Evolutionary conservation across 2,888 invertebrate genomes (phyloP), one percentile per base, ranked within the genome.

Genomic region (Falcaria lacertinaria): DNA sequence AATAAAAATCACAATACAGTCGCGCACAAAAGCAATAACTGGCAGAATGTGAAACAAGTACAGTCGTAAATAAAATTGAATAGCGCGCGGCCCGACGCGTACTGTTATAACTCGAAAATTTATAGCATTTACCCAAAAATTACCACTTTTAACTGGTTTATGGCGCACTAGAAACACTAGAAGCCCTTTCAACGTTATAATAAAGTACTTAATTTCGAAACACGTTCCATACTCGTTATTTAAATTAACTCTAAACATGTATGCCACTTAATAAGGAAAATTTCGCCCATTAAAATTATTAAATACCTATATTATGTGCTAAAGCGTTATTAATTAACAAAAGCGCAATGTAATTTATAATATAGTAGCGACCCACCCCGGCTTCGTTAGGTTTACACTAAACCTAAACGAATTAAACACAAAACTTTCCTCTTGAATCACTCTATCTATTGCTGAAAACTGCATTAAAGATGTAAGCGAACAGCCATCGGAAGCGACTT

Each of bases 31-130:
- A 84, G 76, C 83, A 81, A 80, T 77, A 78, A 76, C 74, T 69
- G 63, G 64, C 81, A 80, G 84, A 76, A 80, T 80, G 77, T 83
- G 83, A 85, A 82, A 81, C 83, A 80, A 87, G 87, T 86, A 80
- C 75, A 78, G 80, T 82, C 85, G 78, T 88, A 87, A 87, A 88
- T 85, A 87, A 85, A 84, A 81, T 69, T 65, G 79, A 83, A 85
- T 81, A 85, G 84, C 85, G 74, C 79, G 71, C 73, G 66, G 70
- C 67, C 74, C 77, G 78, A 81, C 77, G 74, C 74, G 66, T 71
- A 77, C 78, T 77, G 80, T 80, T 82, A 80, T 82, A 83, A 76
- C 71, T 71, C 69, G 64, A 64, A 69, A 80, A 83, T 84, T 82
- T 83, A 84, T 81, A 69, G 75, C 74, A 71, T 80, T 79, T 77